Percentiles rank a stretch among this genome's conserved stretches.
phyloP scores from a whole-genome alignment of 2,797 vertebrate genomes.

The Sandelia bainsii region DNA sequence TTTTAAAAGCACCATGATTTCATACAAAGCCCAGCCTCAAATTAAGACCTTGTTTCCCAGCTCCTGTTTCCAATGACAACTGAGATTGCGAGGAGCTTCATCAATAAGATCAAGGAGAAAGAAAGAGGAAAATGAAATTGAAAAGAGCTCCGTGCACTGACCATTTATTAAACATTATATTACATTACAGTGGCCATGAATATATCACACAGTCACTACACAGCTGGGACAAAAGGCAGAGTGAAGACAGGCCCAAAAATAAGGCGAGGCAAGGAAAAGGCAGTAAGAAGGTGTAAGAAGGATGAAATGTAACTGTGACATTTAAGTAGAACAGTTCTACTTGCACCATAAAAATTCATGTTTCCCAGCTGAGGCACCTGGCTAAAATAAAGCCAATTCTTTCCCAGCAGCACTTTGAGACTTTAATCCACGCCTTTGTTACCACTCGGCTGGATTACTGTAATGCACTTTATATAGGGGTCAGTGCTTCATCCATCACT shows the following conservation, averaged over 20 bases:
- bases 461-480: too few species aligned
- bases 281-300: conserved; percentile 16
- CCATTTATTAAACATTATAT: conserved; percentile 42
- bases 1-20: conserved; percentile 31
- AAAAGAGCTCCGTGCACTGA: conserved; percentile 20
- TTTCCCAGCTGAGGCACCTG: too few species aligned
- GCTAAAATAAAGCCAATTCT: too few species aligned
- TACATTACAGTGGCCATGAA: conserved; percentile 47
- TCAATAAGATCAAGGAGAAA: conserved; percentile 35
- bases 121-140: conserved; percentile 29
- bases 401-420: too few species aligned
- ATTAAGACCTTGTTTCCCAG: conserved; percentile 38
- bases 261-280: conserved; percentile 21
- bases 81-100: conserved; percentile 23
- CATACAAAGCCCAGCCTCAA: conserved; percentile 37
- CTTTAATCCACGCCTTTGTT: too few species aligned
- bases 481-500: too few species aligned
- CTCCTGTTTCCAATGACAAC: conserved; percentile 64
- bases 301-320: conserved; percentile 18
- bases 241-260: neutral
- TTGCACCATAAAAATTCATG: neutral
- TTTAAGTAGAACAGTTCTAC: conserved; percentile 14
- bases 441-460: too few species aligned
- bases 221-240: conserved; percentile 30
- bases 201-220: conserved; percentile 33